A percentile compares a stretch with the other conserved stretches of the same genome.
These are phyloP conservation scores for Bovichtus variegatus DNA, from an alignment of 2,797 vertebrate genomes.

Conservation along the genomic window DNA sequence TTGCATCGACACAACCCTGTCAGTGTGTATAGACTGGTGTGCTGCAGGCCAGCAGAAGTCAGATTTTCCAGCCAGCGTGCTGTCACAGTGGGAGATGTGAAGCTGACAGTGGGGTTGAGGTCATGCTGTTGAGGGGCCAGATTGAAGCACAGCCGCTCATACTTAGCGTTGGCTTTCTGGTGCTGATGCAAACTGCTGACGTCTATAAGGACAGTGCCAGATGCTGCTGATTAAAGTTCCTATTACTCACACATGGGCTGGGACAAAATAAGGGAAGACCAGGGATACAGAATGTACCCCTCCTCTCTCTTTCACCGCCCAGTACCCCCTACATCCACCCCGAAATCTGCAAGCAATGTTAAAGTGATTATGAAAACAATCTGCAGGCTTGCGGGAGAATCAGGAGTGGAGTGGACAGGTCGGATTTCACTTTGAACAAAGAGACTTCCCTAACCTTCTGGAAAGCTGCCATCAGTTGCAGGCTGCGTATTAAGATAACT, in stretches of 20 bases:
- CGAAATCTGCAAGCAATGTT: constrained; percentile 57
- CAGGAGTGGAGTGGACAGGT: constrained; percentile 50
- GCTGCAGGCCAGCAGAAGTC: constrained; percentile 71
- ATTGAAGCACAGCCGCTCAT: constrained; percentile 70
- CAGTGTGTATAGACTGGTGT: constrained; percentile 31
- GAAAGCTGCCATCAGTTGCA: constrained; percentile 52
- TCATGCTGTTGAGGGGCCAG: constrained; percentile 74
- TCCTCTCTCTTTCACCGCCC: constrained; percentile 22
- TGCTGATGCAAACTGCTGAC: constrained; percentile 81
- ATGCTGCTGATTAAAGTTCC: constrained; percentile 84
- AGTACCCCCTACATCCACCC: constrained; percentile 24
- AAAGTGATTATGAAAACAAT: constrained; percentile 70
- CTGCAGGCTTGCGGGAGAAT: constrained; percentile 52
- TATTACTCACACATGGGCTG: constrained; percentile 76
- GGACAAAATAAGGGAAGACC: constrained; percentile 57
- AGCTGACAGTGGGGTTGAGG: constrained; percentile 82
- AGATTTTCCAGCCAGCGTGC: constrained; percentile 80
- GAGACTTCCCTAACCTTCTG: constrained; percentile 54
- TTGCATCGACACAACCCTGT: constrained; percentile 56
- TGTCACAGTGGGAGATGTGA: constrained; percentile 75
- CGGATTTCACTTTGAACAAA: constrained; percentile 63
- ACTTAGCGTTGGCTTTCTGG: constrained; percentile 63
- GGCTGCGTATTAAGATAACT: constrained; percentile 45
- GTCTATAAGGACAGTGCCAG: constrained; percentile 74
- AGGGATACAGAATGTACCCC: constrained; percentile 34